Evolutionary conservation across 2,888 invertebrate genomes (phyloP).

Genomic region (Hydrotaea cyrtoneurina): DNA sequence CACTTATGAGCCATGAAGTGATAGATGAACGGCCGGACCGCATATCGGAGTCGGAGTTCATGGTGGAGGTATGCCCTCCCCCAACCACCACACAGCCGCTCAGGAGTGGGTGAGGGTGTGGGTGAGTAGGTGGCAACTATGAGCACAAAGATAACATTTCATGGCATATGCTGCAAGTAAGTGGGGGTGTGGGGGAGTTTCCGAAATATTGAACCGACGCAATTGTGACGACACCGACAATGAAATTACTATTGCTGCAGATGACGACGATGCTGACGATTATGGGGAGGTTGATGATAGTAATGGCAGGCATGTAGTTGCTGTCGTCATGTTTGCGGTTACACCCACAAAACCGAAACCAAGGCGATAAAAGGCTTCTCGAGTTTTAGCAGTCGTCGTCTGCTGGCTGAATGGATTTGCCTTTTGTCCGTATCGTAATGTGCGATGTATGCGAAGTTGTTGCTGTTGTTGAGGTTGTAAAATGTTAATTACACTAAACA

Average conservation of each 20-base stretch:
- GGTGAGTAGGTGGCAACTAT: neutral
- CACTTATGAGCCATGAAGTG: constrained; percentile 58
- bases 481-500: constrained; percentile 48
- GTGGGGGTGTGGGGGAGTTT: neutral
- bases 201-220: constrained; percentile 50
- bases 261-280: no score
- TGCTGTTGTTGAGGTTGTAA: constrained; percentile 37
- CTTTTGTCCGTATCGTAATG: neutral
- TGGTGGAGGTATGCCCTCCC: neutral
- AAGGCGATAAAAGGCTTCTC: constrained; percentile 47
- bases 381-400: constrained; percentile 25
- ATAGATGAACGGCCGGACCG: constrained; percentile 28
- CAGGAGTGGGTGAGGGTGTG: neutral
- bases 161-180: constrained; percentile 6
- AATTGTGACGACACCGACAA: constrained; percentile 5
- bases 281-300: constrained; percentile 11
- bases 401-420: neutral
- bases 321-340: constrained; percentile 55
- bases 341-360: constrained; percentile 57
- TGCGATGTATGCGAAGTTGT: neutral
- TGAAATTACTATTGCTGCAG: neutral
- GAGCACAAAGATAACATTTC: neutral
- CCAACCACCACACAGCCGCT: no score
- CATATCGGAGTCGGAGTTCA: no score
- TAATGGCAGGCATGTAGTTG: constrained; percentile 41